Evolutionary conservation across 2,888 invertebrate genomes (phyloP).

Genomic region (Phalera bucephala): DNA sequence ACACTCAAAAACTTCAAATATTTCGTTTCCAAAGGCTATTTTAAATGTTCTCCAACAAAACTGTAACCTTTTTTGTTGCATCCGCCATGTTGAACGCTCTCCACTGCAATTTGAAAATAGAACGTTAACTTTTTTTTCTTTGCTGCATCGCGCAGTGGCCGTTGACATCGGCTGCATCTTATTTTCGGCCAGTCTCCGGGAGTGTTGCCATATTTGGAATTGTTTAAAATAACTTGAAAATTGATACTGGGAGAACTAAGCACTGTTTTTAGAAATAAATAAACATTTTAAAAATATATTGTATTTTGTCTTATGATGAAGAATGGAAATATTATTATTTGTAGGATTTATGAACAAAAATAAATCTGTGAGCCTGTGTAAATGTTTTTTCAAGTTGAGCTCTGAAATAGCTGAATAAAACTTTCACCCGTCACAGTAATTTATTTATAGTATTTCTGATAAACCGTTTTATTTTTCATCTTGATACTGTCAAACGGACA

Average conservation of each 20-base stretch:
- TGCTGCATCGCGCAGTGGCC: slow-evolving; percentile 71
- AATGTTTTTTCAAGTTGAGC: too few species aligned
- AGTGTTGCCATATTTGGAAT: slow-evolving; percentile 64
- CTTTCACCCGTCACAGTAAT: too few species aligned
- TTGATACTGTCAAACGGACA: too few species aligned
- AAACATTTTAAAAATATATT: too few species aligned
- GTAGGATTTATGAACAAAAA: too few species aligned
- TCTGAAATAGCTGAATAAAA: too few species aligned
- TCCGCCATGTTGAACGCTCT: slow-evolving; percentile 48
- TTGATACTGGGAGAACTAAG: slow-evolving; percentile 27
- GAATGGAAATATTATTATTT: too few species aligned
- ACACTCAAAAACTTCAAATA: slow-evolving; percentile 15
- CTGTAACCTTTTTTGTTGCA: slow-evolving; percentile 52
- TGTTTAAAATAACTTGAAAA: slow-evolving; percentile 48
- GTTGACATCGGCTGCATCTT: slow-evolving; percentile 71
- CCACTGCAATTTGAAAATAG: slow-evolving; percentile 76
- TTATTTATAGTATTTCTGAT: too few species aligned
- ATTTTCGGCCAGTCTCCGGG: slow-evolving; percentile 71
- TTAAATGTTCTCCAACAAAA: slow-evolving; percentile 34
- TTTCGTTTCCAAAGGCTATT: slow-evolving; percentile 14
- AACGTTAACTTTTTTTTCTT: slow-evolving; percentile 60
- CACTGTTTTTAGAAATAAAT: too few species aligned
- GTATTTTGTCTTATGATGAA: too few species aligned
- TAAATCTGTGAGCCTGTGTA: too few species aligned
- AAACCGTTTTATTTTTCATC: too few species aligned